Evolutionary conservation across 2,888 invertebrate genomes (phyloP).

Genomic region (Tenodera sinensis): DNA sequence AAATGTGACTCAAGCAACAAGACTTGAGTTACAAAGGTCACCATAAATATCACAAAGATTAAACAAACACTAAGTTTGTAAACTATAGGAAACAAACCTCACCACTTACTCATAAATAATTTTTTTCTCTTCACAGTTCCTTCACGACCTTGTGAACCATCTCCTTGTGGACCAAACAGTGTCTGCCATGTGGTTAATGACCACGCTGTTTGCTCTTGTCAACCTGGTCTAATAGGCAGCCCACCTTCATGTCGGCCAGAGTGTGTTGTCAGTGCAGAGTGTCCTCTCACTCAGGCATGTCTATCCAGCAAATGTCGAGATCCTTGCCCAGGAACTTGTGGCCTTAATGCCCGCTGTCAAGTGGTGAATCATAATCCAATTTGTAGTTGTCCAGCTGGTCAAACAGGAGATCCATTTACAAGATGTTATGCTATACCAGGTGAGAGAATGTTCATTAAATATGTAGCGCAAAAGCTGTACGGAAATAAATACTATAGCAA

Average conservation of each 20-base stretch:
- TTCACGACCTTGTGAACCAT: conserved; percentile 62
- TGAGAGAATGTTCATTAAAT: not conserved
- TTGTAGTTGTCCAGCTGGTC: conserved; percentile 44
- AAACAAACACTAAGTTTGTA: too few relatives aligned
- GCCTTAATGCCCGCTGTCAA: conserved; percentile 29
- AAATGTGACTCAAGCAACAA: too few relatives aligned
- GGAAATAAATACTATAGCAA: too few relatives aligned
- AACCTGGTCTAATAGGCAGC: conserved; percentile 27
- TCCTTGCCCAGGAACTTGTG: conserved; percentile 33
- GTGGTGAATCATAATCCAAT: conserved; percentile 33
- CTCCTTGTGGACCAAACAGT: conserved; percentile 67
- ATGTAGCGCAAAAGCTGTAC: not conserved
- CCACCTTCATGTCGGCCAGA: conserved; percentile 31
- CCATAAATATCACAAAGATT: too few relatives aligned
- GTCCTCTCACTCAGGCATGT: conserved; percentile 31
- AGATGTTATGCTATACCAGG: conserved; percentile 52
- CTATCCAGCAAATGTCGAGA: conserved; percentile 29
- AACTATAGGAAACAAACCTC: not conserved
- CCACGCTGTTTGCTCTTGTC: conserved; percentile 52
- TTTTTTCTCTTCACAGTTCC: not conserved
- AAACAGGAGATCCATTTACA: conserved; percentile 72
- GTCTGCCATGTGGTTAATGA: conserved; percentile 59
- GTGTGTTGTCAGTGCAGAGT: conserved; percentile 31
- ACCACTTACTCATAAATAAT: not conserved
- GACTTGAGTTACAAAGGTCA: too few relatives aligned